A percentile compares a stretch with the other conserved stretches of the same genome.
phyloP scores from a whole-genome alignment of 37 sponge, comb jelly and placozoan genomes.

The Chondrilla cf. caribensis region DNA sequence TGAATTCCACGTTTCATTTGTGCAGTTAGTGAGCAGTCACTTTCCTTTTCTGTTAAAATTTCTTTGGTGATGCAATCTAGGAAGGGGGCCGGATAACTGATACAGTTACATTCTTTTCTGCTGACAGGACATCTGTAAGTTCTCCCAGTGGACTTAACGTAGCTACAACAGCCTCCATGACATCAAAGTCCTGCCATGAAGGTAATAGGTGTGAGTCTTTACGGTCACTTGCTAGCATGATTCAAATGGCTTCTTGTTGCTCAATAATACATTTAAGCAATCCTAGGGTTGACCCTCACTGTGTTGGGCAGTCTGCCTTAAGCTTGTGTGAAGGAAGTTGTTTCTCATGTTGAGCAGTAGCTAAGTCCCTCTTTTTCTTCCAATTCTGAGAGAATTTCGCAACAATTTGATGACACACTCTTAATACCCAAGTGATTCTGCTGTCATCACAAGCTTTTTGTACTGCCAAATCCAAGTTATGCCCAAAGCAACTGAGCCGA shows the following conservation, averaged over 20 bases:
- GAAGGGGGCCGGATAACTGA: background rate
- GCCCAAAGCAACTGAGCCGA: constrained; percentile 23
- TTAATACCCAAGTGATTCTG: background rate
- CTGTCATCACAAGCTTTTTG: constrained; percentile 4
- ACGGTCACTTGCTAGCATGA: constrained; percentile 29
- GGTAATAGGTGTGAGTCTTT: constrained; percentile 36
- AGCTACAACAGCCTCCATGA: constrained; percentile 5
- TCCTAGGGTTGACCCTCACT: too few species aligned
- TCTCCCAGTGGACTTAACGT: constrained; percentile 14
- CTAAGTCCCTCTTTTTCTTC: constrained; percentile 4
- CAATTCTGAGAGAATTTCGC: constrained; percentile 12
- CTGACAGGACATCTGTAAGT: constrained; percentile 21
- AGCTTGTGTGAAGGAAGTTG: background rate
- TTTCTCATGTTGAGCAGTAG: constrained; percentile 4
- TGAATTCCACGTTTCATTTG: constrained; percentile 24
- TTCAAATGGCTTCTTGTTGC: constrained; percentile 21
- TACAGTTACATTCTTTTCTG: constrained; percentile 32
- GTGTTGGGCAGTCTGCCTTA: too few species aligned
- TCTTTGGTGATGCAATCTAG: constrained; percentile 5
- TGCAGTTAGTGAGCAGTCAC: constrained; percentile 9
- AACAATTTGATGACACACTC: constrained; percentile 8
- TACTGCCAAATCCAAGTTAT: constrained; percentile 24
- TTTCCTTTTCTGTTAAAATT: background rate
- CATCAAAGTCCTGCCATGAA: constrained; percentile 33
- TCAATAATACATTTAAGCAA: background rate